These are phyloP conservation scores for Zosterops borbonicus DNA, from an alignment of 2,113 vertebrate species.

Conservation along the genomic window DNA sequence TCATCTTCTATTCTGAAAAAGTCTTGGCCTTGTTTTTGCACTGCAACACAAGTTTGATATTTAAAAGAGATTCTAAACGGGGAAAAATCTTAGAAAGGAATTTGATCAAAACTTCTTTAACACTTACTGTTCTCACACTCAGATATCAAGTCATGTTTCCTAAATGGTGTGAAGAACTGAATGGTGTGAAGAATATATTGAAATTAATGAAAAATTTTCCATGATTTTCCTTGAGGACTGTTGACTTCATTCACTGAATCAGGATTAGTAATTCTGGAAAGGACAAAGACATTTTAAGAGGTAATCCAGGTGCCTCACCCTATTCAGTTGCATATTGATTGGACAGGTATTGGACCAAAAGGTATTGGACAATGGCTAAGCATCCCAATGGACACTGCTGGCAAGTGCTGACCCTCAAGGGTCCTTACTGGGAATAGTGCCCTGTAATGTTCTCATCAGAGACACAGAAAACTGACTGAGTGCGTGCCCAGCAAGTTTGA, in stretches of 20 bases:
- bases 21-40: background rate
- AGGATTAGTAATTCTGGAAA: background rate
- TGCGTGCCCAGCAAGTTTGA: background rate
- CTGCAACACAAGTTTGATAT: background rate
- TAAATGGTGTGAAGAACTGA: background rate
- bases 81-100: background rate
- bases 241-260: background rate
- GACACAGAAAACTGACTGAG: background rate
- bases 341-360: background rate
- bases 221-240: background rate
- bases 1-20: background rate
- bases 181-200: background rate
- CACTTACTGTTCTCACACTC: background rate
- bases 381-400: background rate
- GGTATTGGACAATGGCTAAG: background rate
- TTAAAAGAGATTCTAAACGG: background rate
- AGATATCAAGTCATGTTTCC: background rate
- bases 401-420: background rate
- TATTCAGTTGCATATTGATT: background rate
- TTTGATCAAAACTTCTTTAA: background rate
- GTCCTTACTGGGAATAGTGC: fast-evolving
- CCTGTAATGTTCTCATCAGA: background rate
- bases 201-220: background rate
- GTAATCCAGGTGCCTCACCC: background rate
- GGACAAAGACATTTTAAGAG: background rate